phyloP scores from a whole-genome alignment of 2,888 invertebrate species.

The Drosophila falleni region DNA sequence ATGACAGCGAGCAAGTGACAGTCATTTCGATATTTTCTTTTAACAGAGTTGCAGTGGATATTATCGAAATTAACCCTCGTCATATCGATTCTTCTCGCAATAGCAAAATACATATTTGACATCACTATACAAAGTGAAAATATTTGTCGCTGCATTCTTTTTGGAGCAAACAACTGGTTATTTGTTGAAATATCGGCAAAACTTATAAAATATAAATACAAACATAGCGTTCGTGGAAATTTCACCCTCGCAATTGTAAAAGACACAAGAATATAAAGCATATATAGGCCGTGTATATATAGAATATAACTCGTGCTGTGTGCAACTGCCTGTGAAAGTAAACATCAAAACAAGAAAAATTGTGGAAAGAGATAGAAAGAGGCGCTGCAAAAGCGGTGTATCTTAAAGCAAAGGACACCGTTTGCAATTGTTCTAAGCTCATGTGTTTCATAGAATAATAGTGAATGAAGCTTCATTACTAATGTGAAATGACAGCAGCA shows the following conservation, averaged over 20 bases:
- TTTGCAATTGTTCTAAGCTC: not conserved
- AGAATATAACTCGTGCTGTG: constrained; percentile 1
- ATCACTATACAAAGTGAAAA: constrained; percentile 16
- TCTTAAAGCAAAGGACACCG: not conserved
- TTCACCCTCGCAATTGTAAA: constrained; percentile 39
- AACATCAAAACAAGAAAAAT: constrained; percentile 44
- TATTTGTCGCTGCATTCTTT: constrained; percentile 14
- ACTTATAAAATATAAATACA: constrained; percentile 49
- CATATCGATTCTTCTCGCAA: constrained; percentile 17
- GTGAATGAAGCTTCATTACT: constrained; percentile 7
- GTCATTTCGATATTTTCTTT: not conserved
- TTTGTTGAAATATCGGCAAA: constrained; percentile 75
- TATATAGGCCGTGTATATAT: not conserved
- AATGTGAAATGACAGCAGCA: constrained; percentile 22
- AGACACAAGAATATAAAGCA: not conserved
- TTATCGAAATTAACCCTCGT: constrained; percentile 1
- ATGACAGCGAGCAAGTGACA: constrained; percentile 16
- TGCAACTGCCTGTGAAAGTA: constrained; percentile 31
- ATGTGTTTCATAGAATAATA: not conserved
- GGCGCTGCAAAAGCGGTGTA: not conserved
- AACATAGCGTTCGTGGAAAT: not conserved
- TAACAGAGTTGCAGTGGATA: not conserved
- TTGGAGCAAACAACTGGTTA: constrained; percentile 43
- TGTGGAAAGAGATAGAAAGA: not conserved
- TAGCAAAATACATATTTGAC: constrained; percentile 7